Conservation (phyloP, 30 jellyfish, hydroid and myxozoan genomes). For the Nemopilema nomurai region DNA sequence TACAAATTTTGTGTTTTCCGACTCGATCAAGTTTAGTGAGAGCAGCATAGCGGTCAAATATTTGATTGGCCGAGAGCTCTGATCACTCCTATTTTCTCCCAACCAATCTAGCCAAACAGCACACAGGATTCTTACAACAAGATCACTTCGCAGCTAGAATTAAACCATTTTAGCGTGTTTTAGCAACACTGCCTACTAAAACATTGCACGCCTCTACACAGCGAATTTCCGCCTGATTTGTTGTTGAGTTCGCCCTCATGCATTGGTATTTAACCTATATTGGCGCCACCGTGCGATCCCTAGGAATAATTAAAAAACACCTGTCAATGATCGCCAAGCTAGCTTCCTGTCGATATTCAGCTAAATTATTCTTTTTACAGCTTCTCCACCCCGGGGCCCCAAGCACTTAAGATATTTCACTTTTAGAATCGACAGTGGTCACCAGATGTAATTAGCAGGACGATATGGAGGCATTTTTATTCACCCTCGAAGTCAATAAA, state of each 20-base stretch:
- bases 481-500: neutral
- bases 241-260: slow-evolving; percentile 4
- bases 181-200: neutral
- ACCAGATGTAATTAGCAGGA: neutral
- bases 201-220: slow-evolving; percentile 18
- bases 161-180: slow-evolving; percentile 2
- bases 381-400: neutral
- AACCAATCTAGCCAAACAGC: slow-evolving; percentile 13
- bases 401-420: neutral
- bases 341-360: neutral
- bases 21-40: too few species aligned
- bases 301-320: neutral
- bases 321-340: neutral
- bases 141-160: slow-evolving; percentile 10
- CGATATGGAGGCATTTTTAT: neutral
- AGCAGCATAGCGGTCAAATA: neutral
- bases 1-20: too few species aligned
- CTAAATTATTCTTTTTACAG: too few species aligned
- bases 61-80: slow-evolving; percentile 26
- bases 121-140: slow-evolving; percentile 13
- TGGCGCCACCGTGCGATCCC: slow-evolving; percentile 39
- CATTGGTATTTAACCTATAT: slow-evolving; percentile 20
- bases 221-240: slow-evolving; percentile 12
- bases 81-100: slow-evolving; percentile 19
- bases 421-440: neutral